Evolutionary conservation across 2,797 vertebrate genomes (phyloP), one percentile per base, ranked within the genome.

Genomic region (Ctenochaetus hawaiiensis): DNA sequence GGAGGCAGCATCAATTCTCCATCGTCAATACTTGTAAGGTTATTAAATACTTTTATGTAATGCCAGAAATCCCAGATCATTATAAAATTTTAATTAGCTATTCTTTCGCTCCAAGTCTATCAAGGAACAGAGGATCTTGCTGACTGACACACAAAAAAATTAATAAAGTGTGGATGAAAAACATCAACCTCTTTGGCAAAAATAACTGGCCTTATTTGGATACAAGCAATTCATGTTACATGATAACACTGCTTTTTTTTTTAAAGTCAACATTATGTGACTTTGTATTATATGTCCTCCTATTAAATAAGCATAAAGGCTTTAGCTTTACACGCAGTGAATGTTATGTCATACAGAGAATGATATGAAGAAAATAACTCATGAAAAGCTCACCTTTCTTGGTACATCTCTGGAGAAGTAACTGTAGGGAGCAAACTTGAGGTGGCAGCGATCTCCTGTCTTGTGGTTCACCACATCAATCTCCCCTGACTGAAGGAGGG

Each of bases 341-440:
- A 23, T 45, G 13, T 9, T 14, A 6, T 17, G 20, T 14, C 0
- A 37, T 9, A 20, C 39, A 60, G 39, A 16, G 0, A 56, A 26
- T 0, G 47, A 61, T 17, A 6, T 37, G 11, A 20, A 26, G 8
- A 34, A 44, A 41, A 34, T 11, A 30, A 39, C 61, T 20, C 22
- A 13, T 17, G 23, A 49, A 53, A 41, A 14, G 14, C 90, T 84
- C 83, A 98, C 98, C 96, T 99, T 99, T 87, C 98, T 95, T 0
- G 97, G 96, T 72, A 98, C 95, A 0, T 98, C 98, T 89, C 97
- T 94, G n/a, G 97, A 99, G 88, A 99, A 99, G 92, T 99, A 99
- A 89, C 98, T 99, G 85, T 99, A 99, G 39, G 98, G 98, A 51
- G 97, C 95, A 17, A 99, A 99, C 90, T 99, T 99, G 54, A 99